Base-by-base conservation (phyloP, 2,113 vertebrate species). In the Halichoerus grypus region DNA sequence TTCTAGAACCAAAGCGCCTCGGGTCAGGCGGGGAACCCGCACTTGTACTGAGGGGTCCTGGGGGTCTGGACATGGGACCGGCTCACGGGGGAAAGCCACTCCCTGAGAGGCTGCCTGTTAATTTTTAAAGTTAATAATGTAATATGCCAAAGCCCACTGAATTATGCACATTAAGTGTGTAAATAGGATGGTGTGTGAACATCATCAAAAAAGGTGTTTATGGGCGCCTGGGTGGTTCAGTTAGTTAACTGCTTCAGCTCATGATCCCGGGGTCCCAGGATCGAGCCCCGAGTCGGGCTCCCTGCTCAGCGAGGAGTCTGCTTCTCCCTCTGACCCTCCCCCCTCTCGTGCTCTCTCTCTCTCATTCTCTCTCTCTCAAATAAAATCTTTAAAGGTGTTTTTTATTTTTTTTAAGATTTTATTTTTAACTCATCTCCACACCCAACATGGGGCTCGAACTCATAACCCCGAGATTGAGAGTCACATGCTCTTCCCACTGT, bases 11-110 rank as follows among this genome's bases (percentile, higher is more conserved):
- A 49, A 11, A 61, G 85, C 24, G 7, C 6, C 10, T 4, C 4
- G 0, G n/a, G 1, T 33, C 3, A 12, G 24, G 21, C 8, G 1
- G 85, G 33, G 26, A 42, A 19, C n/a, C 86, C 55, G 10, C 3
- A 13, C 24, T 8, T 24, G 51, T 51, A 18, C 4, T 21, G 14
- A 36, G 55, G 49, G 59, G 14, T 57, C 28, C 74, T 21, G 79
- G 39, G 31, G 51, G 16, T 33, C 9, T 18, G 36, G 79, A 42
- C 49, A 16, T 4, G 8, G 69, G 55, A 31, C 16, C 16, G 28
- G 39, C 65, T n/a, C 39, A 31, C 0, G 0, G 36, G 10, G 21
- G 22, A 59, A 81, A 28, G 76, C 39, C 4, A 2, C 36, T 69
- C 42, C 51, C 16, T 3, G 74, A 67, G 39, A 28, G 14, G 22